A percentile compares a stretch with the other conserved stretches of the same genome.
Conservation (phyloP, 2,888 invertebrate species). For the Cynaeus angustus region DNA sequence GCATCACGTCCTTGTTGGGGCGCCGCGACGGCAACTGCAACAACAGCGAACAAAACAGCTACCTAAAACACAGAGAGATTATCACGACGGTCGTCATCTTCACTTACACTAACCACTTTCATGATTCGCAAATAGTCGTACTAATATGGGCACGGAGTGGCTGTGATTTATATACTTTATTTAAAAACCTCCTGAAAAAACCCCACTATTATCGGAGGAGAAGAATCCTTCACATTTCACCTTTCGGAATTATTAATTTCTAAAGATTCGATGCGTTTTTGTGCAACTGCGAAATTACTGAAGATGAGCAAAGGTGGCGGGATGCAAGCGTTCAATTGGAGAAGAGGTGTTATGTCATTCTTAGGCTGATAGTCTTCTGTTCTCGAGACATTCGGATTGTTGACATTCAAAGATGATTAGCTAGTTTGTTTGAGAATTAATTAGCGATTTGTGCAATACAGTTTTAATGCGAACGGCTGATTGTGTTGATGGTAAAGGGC, state of each 20-base stretch:
- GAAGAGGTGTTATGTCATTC: conserved; percentile 23
- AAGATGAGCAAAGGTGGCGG: neutral
- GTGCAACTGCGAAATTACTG: conserved; percentile 38
- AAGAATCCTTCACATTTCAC: conserved; percentile 46
- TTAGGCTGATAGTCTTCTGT: neutral
- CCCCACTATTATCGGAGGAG: conserved; percentile 38
- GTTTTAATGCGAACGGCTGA: neutral
- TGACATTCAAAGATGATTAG: neutral
- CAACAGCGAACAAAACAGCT: conserved; percentile 58
- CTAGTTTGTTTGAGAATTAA: conserved; percentile 7
- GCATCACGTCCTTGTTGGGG: conserved; percentile 62
- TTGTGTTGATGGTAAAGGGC: neutral
- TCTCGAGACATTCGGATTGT: neutral
- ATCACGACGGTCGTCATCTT: neutral
- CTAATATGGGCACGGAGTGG: conserved; percentile 32
- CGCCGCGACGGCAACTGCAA: conserved; percentile 62
- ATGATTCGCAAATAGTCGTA: conserved; percentile 29
- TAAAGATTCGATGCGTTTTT: conserved; percentile 43
- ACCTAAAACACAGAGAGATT: conserved; percentile 56
- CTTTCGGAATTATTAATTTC: conserved; percentile 40
- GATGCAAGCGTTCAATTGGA: neutral
- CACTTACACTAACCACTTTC: conserved; percentile 31
- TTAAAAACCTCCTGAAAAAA: conserved; percentile 39
- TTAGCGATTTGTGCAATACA: conserved; percentile 6
- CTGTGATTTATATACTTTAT: conserved; percentile 43